Conservation (phyloP, 2,888 invertebrate genomes). For the Conistra vaccinii region DNA sequence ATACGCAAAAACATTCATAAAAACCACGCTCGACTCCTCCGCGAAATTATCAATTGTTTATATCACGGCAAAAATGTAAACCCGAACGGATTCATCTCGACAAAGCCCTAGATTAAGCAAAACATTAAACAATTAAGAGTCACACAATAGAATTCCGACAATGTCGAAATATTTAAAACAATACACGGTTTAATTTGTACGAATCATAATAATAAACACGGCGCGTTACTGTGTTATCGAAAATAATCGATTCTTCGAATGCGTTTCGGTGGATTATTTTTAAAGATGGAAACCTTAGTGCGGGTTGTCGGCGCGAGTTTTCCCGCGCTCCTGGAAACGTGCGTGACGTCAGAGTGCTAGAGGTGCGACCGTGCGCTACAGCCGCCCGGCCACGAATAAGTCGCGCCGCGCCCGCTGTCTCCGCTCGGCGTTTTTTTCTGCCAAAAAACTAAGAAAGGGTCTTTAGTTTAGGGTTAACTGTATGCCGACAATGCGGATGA, state of each 20-base stretch:
- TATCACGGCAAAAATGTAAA: conserved; percentile 85
- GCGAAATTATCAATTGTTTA: conserved; percentile 89
- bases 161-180: conserved; percentile 88
- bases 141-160: conserved; percentile 86
- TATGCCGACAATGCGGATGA: conserved; percentile 78
- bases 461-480: conserved; percentile 87
- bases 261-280: conserved; percentile 71
- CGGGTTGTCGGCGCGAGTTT: conserved; percentile 76
- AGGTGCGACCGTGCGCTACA: conserved; percentile 84
- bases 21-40: conserved; percentile 87
- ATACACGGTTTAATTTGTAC: conserved; percentile 84
- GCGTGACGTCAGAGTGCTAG: conserved; percentile 70
- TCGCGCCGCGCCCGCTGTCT: conserved; percentile 75
- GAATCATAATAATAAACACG: conserved; percentile 86
- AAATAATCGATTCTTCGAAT: conserved; percentile 74
- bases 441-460: conserved; percentile 88
- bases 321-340: conserved; percentile 86
- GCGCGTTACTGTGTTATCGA: conserved; percentile 79
- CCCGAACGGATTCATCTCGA: conserved; percentile 79
- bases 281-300: conserved; percentile 66
- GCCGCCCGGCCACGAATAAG: conserved; percentile 87
- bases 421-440: conserved; percentile 82
- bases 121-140: conserved; percentile 86
- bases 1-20: conserved; percentile 90
- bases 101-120: conserved; percentile 82